Evolutionary conservation across 2,888 invertebrate genomes (phyloP).

Genomic region (Teleiodes luculella): DNA sequence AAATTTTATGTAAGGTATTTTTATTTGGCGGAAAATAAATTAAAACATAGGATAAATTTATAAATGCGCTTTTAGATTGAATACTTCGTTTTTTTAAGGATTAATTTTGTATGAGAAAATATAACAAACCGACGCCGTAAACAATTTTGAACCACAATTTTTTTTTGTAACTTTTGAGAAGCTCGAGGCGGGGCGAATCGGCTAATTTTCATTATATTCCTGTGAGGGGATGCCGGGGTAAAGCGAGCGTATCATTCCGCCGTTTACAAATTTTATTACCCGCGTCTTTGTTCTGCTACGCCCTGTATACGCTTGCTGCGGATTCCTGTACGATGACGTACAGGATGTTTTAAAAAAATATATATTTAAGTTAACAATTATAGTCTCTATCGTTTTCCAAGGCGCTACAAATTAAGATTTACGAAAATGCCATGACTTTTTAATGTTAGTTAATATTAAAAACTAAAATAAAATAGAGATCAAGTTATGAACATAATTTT

Average conservation of each 20-base stretch:
- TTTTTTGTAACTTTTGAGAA: slow-evolving; percentile 26
- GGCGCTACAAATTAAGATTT: too few relatives aligned
- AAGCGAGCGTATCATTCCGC: slow-evolving; percentile 71
- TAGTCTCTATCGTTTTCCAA: not conserved
- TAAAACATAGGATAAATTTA: too few relatives aligned
- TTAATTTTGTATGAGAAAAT: too few relatives aligned
- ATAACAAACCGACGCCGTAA: too few relatives aligned
- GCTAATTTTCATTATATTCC: slow-evolving; percentile 17
- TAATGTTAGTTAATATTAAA: too few relatives aligned
- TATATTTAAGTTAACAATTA: not conserved
- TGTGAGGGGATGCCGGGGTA: slow-evolving; percentile 38
- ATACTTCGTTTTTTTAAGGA: too few relatives aligned
- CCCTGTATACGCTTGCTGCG: slow-evolving; percentile 20
- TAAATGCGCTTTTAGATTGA: too few relatives aligned
- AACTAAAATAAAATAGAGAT: too few relatives aligned
- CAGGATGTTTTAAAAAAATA: not conserved
- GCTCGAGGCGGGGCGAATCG: slow-evolving; percentile 29
- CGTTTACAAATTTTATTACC: slow-evolving; percentile 75
- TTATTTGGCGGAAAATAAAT: too few relatives aligned
- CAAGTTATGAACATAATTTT: too few relatives aligned
- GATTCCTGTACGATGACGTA: slow-evolving; percentile 21
- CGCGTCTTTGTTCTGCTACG: slow-evolving; percentile 55
- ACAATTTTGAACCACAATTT: not conserved
- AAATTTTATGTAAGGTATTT: too few relatives aligned
- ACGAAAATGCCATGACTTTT: too few relatives aligned